Conservation (phyloP, 2,888 invertebrate species). For the Drosophila borborema region DNA sequence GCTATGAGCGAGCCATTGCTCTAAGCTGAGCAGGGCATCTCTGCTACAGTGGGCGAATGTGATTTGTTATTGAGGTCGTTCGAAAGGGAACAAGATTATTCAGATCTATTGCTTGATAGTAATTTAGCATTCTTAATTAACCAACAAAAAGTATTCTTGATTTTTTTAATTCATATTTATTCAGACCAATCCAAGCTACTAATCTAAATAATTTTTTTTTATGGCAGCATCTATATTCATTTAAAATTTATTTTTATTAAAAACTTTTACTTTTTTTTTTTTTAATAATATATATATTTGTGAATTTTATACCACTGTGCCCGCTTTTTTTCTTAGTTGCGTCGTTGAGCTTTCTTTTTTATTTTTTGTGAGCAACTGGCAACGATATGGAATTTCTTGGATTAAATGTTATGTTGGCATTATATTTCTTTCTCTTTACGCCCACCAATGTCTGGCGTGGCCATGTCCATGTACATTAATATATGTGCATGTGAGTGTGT, state of each 20-base stretch:
- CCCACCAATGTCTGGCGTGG: conserved; percentile 59
- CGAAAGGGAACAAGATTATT: no score
- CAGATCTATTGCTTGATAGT: no score
- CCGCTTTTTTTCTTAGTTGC: conserved; percentile 23
- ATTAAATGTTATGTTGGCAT: conserved; percentile 81
- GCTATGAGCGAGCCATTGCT: conserved; percentile 41
- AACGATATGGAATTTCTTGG: conserved; percentile 74
- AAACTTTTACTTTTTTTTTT: not conserved
- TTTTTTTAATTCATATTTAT: no score
- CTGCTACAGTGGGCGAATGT: not conserved
- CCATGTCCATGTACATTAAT: conserved; percentile 32
- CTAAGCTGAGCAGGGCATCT: not conserved
- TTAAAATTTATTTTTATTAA: no score
- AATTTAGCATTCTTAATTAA: no score
- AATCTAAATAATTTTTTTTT: no score
- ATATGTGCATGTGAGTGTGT: conserved; percentile 12
- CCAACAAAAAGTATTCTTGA: no score
- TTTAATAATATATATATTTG: not conserved
- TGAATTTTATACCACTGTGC: conserved; percentile 52
- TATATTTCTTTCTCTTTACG: conserved; percentile 78
- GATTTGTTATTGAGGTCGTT: not conserved
- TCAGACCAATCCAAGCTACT: no score
- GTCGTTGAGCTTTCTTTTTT: conserved; percentile 26
- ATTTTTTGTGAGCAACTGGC: conserved; percentile 48
- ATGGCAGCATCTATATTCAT: no score